These are phyloP conservation scores for Mirza zaza DNA, from an alignment of 2,113 vertebrate genomes.

Conservation along the genomic window DNA sequence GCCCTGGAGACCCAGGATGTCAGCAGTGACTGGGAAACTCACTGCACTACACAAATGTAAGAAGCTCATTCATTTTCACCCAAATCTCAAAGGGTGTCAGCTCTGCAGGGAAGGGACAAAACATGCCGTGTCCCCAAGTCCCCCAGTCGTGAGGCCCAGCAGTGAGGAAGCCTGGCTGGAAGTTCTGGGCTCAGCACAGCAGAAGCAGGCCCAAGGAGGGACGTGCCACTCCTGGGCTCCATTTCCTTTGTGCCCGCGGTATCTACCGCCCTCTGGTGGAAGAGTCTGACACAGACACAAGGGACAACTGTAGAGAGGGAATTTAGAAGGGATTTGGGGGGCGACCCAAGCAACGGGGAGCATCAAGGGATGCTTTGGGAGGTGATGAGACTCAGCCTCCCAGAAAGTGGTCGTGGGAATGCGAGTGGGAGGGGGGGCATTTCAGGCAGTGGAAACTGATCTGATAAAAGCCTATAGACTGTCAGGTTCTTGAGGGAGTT, in stretches of 20 bases:
- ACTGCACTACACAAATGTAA: rapidly evolving
- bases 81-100: neutral
- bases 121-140: neutral
- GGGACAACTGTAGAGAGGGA: neutral
- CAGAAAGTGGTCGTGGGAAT: neutral
- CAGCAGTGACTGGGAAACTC: neutral
- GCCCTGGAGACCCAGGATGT: neutral
- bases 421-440: neutral
- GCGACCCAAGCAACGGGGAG: neutral
- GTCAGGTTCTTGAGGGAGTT: neutral
- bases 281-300: neutral
- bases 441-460: neutral
- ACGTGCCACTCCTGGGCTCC: neutral
- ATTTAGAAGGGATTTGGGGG: neutral
- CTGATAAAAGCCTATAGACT: neutral
- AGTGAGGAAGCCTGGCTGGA: neutral
- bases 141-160: neutral
- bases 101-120: neutral
- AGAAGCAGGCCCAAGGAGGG: neutral
- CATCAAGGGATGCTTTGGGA: neutral
- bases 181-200: neutral
- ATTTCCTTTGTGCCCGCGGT: neutral
- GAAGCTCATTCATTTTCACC: neutral
- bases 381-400: neutral
- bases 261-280: conserved; percentile 3